Evolutionary conservation across 2,888 invertebrate genomes (phyloP), one percentile per base, ranked within the genome.

Genomic region (Clostera curtula): DNA sequence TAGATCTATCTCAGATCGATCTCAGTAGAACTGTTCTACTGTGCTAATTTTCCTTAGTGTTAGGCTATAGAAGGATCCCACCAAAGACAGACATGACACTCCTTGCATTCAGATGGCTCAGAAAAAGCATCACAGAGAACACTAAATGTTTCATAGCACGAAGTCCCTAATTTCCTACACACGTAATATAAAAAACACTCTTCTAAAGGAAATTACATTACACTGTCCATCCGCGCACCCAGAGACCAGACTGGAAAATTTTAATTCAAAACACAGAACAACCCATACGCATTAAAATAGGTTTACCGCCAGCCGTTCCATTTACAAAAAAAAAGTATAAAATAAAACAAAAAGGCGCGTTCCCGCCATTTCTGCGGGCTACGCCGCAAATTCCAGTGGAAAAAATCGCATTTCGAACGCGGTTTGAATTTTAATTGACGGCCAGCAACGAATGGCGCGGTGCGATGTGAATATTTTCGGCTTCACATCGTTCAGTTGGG

Each of bases 371-470:
- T 75, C 80, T 71, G 70, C 55, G 65, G 62, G 62, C 70, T 72
- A 59, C 73, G 70, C 80, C 80, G 68, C 80, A 79, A 79, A 83
- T 84, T 80, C 84, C 84, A 67, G 62, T 62, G 72, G 75, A 82
- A 83, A 83, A 83, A 83, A 83, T 83, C 83, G 83, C 79, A 80
- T 82, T 83, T 76, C 80, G 80, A 73, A 82, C 85, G 84, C 73
- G 77, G 73, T 79, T 80, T 84, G 84, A 84, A 85, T 85, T 83
- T 83, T 84, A 85, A 85, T 85, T 80, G 84, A 80, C 77, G 73
- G 63, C 56, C 64, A 63, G 59, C 58, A 64, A 51, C 50, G 56
- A 59, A 56, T 53, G 54, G 47, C 39, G 36, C 44, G 55, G 51
- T 39, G 55, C 56, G 61, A 56, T 62, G 60, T 49, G 61, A 63